Percentiles rank a stretch among this genome's conserved stretches.
phyloP scores from a whole-genome alignment of 2,888 invertebrate genomes.

The Noctuana brunneofusca region DNA sequence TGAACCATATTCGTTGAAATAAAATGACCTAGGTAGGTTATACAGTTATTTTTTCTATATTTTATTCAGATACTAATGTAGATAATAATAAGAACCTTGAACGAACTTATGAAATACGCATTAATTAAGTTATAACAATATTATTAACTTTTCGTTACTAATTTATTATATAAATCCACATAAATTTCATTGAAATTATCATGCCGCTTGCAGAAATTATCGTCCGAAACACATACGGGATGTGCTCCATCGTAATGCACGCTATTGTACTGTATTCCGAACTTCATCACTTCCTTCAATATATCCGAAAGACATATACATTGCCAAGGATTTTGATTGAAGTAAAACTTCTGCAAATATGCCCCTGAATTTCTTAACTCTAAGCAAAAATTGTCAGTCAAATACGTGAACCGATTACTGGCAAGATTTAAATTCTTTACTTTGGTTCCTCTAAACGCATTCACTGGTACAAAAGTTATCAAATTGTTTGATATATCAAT shows the following conservation, averaged over 20 bases:
- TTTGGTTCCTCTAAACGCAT: constrained; percentile 57
- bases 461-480: constrained; percentile 57
- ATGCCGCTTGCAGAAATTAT: constrained; percentile 60
- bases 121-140: background rate
- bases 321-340: constrained; percentile 74
- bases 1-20: no score
- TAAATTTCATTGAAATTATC: constrained; percentile 52
- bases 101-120: no score
- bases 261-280: constrained; percentile 56
- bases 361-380: constrained; percentile 63
- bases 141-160: background rate
- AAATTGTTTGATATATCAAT: constrained; percentile 63
- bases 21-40: no score
- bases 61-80: no score
- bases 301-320: constrained; percentile 65
- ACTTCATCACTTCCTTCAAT: constrained; percentile 59
- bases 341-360: constrained; percentile 58
- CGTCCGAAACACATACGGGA: constrained; percentile 62
- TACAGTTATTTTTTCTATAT: no score
- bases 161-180: constrained; percentile 51
- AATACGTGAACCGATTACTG: constrained; percentile 62
- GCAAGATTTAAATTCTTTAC: constrained; percentile 64
- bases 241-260: constrained; percentile 55
- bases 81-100: no score
- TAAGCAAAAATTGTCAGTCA: constrained; percentile 65